phyloP scores from a whole-genome alignment of 2,797 vertebrate genomes.

The Betta splendens region DNA sequence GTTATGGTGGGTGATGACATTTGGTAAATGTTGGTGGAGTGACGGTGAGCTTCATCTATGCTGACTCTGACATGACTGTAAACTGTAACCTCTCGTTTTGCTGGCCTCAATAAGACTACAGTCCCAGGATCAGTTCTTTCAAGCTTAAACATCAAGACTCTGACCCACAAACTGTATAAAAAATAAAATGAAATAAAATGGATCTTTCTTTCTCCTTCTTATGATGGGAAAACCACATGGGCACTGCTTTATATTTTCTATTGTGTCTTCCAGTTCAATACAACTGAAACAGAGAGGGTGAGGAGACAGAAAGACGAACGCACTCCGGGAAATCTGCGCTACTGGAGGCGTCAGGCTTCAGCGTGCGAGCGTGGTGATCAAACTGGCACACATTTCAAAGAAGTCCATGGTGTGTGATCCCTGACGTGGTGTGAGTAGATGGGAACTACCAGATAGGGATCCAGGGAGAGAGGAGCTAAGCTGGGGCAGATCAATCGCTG shows the following conservation, averaged over 20 bases:
- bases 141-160: slow-evolving; percentile 14
- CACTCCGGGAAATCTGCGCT: slow-evolving; percentile 25
- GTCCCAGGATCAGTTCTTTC: slow-evolving; percentile 31
- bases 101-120: slow-evolving; percentile 9
- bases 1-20: slow-evolving; percentile 33
- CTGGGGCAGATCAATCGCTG: slow-evolving; percentile 80
- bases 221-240: slow-evolving; percentile 9
- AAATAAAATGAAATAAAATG: slow-evolving; percentile 30
- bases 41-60: slow-evolving; percentile 46
- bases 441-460: slow-evolving; percentile 85
- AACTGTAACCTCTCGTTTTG: slow-evolving; percentile 22
- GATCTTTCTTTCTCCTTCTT: slow-evolving; percentile 42
- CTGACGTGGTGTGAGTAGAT: slow-evolving; percentile 83
- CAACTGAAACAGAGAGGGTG: slow-evolving; percentile 12
- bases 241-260: neutral
- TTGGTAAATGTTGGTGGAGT: slow-evolving; percentile 32
- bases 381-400: slow-evolving; percentile 99
- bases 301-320: slow-evolving; percentile 56
- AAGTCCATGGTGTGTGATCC: slow-evolving; percentile 99
- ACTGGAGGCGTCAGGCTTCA: slow-evolving; percentile 71
- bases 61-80: slow-evolving; percentile 4
- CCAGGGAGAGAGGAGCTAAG: slow-evolving; percentile 89
- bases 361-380: slow-evolving; percentile 95
- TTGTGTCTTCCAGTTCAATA: slow-evolving; percentile 2
- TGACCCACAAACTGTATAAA: slow-evolving; percentile 21